A percentile compares a stretch with the other conserved stretches of the same genome.
phyloP scores from a whole-genome alignment of 1,140 invertebrate species.

The Aphelinus atriplicis region DNA sequence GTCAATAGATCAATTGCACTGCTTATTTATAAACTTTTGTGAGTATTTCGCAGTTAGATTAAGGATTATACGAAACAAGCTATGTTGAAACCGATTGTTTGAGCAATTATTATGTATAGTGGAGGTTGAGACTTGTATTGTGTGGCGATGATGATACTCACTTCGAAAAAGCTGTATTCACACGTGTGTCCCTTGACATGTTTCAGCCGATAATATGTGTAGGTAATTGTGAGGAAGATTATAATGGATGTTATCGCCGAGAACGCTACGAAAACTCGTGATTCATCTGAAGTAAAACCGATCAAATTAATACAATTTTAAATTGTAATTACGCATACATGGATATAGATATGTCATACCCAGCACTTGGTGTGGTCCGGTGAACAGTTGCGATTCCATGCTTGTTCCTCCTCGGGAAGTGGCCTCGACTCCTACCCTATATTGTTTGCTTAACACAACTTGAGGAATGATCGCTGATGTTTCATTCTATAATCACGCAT shows the following conservation, averaged over 20 bases:
- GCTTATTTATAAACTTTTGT: too few relatives aligned
- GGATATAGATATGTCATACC: background rate
- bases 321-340: background rate
- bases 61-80: too few relatives aligned
- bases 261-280: slow-evolving; percentile 29
- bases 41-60: too few relatives aligned
- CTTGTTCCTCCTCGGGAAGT: slow-evolving; percentile 52
- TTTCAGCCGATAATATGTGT: slow-evolving; percentile 31
- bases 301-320: background rate
- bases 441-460: slow-evolving; percentile 43
- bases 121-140: too few relatives aligned
- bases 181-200: slow-evolving; percentile 31
- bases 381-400: slow-evolving; percentile 2
- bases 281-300: background rate
- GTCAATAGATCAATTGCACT: too few relatives aligned
- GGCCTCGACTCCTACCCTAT: slow-evolving; percentile 52
- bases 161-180: slow-evolving; percentile 48
- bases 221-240: slow-evolving; percentile 33
- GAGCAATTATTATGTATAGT: too few relatives aligned
- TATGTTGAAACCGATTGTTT: too few relatives aligned
- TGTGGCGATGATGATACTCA: slow-evolving; percentile 24
- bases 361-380: background rate
- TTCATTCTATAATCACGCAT: slow-evolving; percentile 46
- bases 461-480: slow-evolving; percentile 36
- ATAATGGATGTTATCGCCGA: slow-evolving; percentile 32